Evolutionary conservation across 2,797 vertebrate species (phyloP).

Genomic region (Acrossocheilus wenchowensis): DNA sequence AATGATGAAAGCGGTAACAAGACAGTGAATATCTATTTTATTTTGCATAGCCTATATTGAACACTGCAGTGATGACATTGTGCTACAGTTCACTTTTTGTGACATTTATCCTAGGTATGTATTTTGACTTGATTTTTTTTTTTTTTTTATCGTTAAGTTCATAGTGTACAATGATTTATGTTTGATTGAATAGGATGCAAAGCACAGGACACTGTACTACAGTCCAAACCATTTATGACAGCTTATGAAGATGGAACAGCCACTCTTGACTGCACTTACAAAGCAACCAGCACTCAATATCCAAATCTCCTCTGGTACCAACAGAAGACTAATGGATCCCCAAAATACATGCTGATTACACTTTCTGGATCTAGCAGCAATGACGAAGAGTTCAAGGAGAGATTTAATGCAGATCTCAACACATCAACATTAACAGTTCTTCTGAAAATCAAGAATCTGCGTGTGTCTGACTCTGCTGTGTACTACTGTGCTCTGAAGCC

Average conservation of each 20-base stretch:
- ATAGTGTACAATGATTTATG: neutral
- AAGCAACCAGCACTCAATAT: slow-evolving; percentile 15
- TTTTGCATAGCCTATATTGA: neutral
- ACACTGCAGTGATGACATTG: neutral
- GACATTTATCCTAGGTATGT: neutral
- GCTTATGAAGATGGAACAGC: slow-evolving; percentile 9
- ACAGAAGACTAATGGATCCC: slow-evolving; percentile 7
- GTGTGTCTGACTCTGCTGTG: slow-evolving; percentile 13
- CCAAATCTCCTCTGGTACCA: slow-evolving; percentile 32
- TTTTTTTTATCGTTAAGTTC: neutral
- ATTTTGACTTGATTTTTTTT: neutral
- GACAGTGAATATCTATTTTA: neutral
- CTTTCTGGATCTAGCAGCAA: neutral
- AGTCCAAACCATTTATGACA: neutral
- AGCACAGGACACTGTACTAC: slow-evolving; percentile 23
- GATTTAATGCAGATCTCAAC: slow-evolving; percentile 22
- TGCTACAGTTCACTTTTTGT: neutral
- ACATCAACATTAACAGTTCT: neutral
- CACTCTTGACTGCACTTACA: slow-evolving; percentile 10
- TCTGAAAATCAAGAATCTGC: slow-evolving; percentile 6
- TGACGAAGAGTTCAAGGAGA: neutral
- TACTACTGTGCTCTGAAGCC: slow-evolving; percentile 21
- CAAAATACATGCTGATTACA: slow-evolving; percentile 15
- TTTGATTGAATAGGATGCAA: slow-evolving; percentile 5
- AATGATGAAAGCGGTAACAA: neutral